A percentile compares a stretch with the other conserved stretches of the same genome.
Conservation (phyloP, 2,797 vertebrate species). For the Spondyliosoma cantharus region DNA sequence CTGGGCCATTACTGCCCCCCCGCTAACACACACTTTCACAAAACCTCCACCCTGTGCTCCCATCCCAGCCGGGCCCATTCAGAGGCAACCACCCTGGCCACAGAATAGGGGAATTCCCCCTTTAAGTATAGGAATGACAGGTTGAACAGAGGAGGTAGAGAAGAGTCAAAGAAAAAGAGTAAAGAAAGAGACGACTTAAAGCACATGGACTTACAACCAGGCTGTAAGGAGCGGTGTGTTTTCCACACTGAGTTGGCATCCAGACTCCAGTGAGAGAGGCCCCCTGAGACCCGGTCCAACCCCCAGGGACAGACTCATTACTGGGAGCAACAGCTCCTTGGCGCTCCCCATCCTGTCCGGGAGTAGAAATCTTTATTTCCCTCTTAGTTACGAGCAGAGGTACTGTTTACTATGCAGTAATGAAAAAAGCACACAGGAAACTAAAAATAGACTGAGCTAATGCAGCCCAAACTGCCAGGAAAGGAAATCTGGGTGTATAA, state of each 20-base stretch:
- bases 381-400: constrained; percentile 52
- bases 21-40: constrained; percentile 45
- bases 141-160: constrained; percentile 52
- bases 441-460: constrained; percentile 71
- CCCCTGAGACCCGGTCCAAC: constrained; percentile 30
- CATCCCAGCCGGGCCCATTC: constrained; percentile 69
- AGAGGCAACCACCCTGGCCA: constrained; percentile 68
- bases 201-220: constrained; percentile 18
- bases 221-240: constrained; percentile 22
- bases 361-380: constrained; percentile 65
- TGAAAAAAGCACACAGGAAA: constrained; percentile 63
- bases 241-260: constrained; percentile 53
- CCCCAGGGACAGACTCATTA: constrained; percentile 62
- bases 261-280: constrained; percentile 28
- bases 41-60: constrained; percentile 51
- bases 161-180: constrained; percentile 30
- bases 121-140: constrained; percentile 77
- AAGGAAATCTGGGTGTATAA: constrained; percentile 61
- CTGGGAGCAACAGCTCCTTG: constrained; percentile 46
- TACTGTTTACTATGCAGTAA: constrained; percentile 67
- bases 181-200: constrained; percentile 47
- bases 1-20: constrained; percentile 56
- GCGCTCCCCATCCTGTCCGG: constrained; percentile 46
- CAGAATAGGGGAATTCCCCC: constrained; percentile 78
- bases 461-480: constrained; percentile 51